Evolutionary conservation across 2,888 invertebrate species (phyloP), one percentile per base, ranked within the genome.

Genomic region (Lasioglossum vierecki): DNA sequence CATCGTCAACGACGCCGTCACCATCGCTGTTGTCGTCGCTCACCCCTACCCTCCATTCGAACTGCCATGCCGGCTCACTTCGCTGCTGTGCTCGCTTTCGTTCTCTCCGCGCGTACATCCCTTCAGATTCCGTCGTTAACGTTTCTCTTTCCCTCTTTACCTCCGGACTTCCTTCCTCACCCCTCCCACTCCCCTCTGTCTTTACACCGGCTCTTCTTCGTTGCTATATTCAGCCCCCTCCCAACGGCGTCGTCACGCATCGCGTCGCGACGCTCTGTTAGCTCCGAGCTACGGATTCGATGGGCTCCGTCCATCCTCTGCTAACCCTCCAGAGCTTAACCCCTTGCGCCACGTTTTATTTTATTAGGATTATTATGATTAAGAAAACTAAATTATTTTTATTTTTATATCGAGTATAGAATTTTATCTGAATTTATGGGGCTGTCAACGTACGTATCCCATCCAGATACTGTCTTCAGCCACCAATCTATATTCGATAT

Each of bases 31-130:
- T 84, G 74, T 76, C 80, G 66, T 53, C 84, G 76, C 41, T 84
- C 80, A 85, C 80, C 90, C 86, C 81, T 83, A 75, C 46, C 68
- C 68, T 60, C 66, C 46, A 46, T 22, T 49, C 49, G 13, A 41
- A 26, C 57, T 41, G 13, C 13, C 22, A 46, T 41, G 26, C 13
- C 15, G 53, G 75, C 74, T 84, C 79, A 46, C 63, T 63, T 76
- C 57, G 76, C 41, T 41, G 30, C 0, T 30, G 30, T 30, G 49
- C 49, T 49, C 49, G 82, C 79, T 22, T 60, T 13, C n/a, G n/a
- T 66, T n/a, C 44, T 22, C 68, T 63, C 9, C 72, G 71, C 77
- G 22, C 35, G 26, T 30, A 66, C 66, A 68, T 84, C 84, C 77
- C 76, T 75, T 49, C 75, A 44, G 75, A 76, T 84, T 77, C 72